phyloP scores from a whole-genome alignment of 2,113 vertebrate species.

The Campylomormyrus tamandua region DNA sequence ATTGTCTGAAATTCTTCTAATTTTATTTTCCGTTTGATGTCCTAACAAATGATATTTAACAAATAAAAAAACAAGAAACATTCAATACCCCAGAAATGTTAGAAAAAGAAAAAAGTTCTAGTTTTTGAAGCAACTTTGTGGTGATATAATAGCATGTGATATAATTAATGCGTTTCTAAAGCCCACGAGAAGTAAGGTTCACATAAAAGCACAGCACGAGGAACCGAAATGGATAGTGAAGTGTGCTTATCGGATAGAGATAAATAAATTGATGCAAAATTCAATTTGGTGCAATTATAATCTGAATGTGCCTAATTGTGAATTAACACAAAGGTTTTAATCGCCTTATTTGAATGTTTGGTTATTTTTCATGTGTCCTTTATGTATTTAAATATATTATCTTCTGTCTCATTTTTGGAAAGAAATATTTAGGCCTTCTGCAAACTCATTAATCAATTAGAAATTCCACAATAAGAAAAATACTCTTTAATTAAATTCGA shows the following conservation, averaged over 20 bases:
- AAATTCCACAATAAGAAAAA: neutral
- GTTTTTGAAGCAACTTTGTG: neutral
- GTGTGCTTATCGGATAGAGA: neutral
- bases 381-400: neutral
- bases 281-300: neutral
- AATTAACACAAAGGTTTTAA: neutral
- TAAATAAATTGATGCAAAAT: neutral
- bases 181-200: neutral
- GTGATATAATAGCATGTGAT: neutral
- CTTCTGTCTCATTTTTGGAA: neutral
- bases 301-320: neutral
- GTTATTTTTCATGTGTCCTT: neutral
- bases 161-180: neutral
- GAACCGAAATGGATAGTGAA: neutral
- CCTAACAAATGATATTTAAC: neutral
- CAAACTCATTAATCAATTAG: neutral
- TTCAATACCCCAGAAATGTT: neutral
- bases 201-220: neutral
- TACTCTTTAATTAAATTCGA: neutral
- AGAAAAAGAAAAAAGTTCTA: neutral
- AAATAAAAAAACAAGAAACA: neutral
- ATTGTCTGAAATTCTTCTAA: neutral
- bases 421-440: neutral
- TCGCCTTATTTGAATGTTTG: neutral
- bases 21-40: neutral